Conservation (phyloP, 92 coral and sea anemone species). For the Palythoa grandis region DNA sequence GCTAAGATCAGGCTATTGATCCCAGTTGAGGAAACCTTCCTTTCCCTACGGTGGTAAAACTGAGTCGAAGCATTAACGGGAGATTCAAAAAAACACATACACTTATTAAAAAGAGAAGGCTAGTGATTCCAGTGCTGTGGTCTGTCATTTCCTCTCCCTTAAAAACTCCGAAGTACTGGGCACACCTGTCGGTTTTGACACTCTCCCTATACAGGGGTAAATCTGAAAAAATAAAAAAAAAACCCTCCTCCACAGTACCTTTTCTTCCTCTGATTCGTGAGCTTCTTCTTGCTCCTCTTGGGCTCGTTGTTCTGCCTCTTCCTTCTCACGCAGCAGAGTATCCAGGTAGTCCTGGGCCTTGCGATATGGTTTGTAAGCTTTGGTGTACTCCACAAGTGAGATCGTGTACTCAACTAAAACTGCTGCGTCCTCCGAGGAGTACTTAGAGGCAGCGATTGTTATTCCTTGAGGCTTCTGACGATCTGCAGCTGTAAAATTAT, state of each 20-base stretch:
- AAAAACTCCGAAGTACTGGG: no score
- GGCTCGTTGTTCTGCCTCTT: slow-evolving; percentile 71
- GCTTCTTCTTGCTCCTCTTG: slow-evolving; percentile 55
- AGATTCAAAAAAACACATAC: no score
- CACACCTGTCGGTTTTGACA: not conserved
- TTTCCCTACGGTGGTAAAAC: no score
- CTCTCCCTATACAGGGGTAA: not conserved
- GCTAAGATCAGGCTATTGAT: no score
- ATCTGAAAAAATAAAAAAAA: no score
- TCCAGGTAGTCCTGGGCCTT: slow-evolving; percentile 78
- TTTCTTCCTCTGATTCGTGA: slow-evolving; percentile 50
- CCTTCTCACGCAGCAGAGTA: slow-evolving; percentile 73
- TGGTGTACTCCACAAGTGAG: slow-evolving; percentile 84
- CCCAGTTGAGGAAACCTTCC: no score
- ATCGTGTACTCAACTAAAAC: slow-evolving; percentile 90
- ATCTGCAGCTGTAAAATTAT: not conserved
- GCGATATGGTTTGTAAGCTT: slow-evolving; percentile 81
- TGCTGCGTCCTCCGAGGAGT: slow-evolving; percentile 97
- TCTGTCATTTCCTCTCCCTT: no score
- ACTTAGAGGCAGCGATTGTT: slow-evolving; percentile 91
- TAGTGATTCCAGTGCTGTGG: no score
- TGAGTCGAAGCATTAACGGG: no score
- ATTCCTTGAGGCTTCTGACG: slow-evolving; percentile 77
- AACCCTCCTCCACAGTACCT: slow-evolving; percentile 37
- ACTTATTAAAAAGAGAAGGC: no score